These are phyloP conservation scores for Phaetusa simplex DNA, from an alignment of 2,113 vertebrate species.

Conservation along the genomic window DNA sequence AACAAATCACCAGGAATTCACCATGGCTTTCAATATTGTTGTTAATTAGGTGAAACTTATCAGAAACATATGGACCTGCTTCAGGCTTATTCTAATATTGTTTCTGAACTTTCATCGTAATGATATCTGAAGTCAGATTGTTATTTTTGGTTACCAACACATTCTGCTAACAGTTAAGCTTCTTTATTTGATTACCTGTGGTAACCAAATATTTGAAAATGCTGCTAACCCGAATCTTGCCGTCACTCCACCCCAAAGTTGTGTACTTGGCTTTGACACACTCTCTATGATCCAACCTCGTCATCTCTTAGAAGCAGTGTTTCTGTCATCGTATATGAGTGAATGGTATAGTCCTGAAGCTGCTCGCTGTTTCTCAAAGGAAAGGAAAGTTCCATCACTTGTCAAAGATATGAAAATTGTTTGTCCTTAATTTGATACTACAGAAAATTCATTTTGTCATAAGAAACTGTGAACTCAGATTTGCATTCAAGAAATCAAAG, in stretches of 20 bases:
- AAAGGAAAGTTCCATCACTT: not conserved
- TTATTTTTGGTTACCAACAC: not conserved
- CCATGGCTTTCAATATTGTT: not conserved
- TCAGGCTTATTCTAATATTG: not conserved
- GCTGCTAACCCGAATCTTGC: not conserved
- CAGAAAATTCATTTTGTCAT: not conserved
- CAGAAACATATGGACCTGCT: not conserved
- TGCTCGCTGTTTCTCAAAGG: not conserved
- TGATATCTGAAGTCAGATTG: not conserved
- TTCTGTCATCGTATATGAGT: not conserved
- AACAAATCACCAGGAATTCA: not conserved
- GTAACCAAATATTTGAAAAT: not conserved
- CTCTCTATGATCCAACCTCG: not conserved
- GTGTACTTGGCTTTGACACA: not conserved
- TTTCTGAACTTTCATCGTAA: not conserved
- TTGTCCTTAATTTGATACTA: not conserved
- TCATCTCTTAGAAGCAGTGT: not conserved
- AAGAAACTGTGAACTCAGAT: not conserved
- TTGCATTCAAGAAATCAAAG: not conserved
- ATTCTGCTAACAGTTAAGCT: not conserved
- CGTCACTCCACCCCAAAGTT: not conserved
- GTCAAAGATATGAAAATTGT: not conserved
- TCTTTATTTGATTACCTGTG: not conserved
- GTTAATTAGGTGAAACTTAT: not conserved
- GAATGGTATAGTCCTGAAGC: not conserved